Conservation (phyloP, 2,113 vertebrate species). For the Paraplagusia blochii region DNA sequence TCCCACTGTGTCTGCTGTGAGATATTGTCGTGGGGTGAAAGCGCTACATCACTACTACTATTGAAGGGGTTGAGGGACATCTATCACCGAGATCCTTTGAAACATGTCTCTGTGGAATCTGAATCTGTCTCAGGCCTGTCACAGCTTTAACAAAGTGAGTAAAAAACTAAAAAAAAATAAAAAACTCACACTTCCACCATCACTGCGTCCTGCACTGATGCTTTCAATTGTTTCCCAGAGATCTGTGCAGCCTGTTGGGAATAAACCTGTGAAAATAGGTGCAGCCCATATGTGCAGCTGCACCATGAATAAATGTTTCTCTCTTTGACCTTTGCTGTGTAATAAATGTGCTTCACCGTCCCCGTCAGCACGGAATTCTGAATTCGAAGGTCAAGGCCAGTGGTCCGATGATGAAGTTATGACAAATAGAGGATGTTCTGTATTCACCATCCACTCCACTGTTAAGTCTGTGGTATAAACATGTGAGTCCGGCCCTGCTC, state of each 20-base stretch:
- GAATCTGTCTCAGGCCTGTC: conserved; percentile 8
- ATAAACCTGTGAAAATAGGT: conserved; percentile 27
- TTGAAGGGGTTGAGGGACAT: conserved; percentile 28
- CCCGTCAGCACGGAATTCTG: conserved; percentile 43
- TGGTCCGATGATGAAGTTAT: conserved; percentile 29
- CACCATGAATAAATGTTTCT: conserved; percentile 40
- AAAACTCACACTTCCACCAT: conserved; percentile 23
- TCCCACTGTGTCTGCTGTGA: conserved; percentile 4
- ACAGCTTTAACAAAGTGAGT: neutral
- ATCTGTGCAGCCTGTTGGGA: conserved; percentile 17
- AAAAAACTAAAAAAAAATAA: no score
- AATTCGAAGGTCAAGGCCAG: conserved; percentile 51
- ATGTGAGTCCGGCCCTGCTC: conserved; percentile 16
- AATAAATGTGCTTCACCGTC: conserved; percentile 32
- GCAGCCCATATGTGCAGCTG: conserved; percentile 38
- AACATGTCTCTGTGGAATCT: conserved; percentile 48
- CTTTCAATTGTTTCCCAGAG: conserved; percentile 28
- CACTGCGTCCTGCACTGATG: conserved; percentile 15
- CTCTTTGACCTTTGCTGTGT: conserved; percentile 26
- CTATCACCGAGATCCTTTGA: conserved; percentile 27
- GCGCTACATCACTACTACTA: conserved; percentile 4
- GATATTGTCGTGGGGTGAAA: conserved; percentile 19
- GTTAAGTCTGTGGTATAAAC: conserved; percentile 28
- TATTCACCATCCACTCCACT: conserved; percentile 25
- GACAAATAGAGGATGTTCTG: conserved; percentile 30